A percentile compares a stretch with the other conserved stretches of the same genome.
Evolutionary conservation across 2,797 vertebrate genomes (phyloP).

Genomic region (Petrocephalus sullivani): DNA sequence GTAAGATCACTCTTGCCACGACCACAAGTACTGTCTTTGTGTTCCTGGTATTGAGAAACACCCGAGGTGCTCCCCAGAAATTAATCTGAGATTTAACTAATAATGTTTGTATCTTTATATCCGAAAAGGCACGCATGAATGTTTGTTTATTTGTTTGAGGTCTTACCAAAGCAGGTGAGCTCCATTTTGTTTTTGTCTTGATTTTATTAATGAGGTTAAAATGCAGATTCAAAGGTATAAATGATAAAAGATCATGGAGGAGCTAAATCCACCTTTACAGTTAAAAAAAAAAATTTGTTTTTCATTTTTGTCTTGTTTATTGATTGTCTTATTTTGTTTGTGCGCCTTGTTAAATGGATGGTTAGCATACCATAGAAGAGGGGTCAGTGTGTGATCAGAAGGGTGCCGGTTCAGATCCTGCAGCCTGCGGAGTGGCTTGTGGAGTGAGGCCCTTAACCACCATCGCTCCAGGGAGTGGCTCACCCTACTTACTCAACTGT

Average conservation of each 20-base stretch:
- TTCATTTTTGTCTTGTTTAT: neutral
- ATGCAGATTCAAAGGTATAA: neutral
- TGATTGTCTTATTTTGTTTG: neutral
- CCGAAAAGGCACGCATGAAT: neutral
- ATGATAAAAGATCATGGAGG: neutral
- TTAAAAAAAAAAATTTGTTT: neutral
- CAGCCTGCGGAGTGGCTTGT: neutral
- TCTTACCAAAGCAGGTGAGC: neutral
- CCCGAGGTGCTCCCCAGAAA: neutral
- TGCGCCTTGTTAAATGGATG: neutral
- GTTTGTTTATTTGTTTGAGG: neutral
- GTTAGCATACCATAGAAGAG: neutral
- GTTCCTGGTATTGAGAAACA: neutral
- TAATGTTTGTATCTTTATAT: neutral
- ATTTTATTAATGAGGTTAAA: neutral
- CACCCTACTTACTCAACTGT: neutral
- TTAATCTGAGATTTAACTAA: neutral
- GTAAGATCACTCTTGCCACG: neutral
- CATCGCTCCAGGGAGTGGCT: neutral
- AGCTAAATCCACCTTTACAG: neutral
- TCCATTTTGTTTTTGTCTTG: neutral
- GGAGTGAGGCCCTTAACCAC: neutral
- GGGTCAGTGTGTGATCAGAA: neutral
- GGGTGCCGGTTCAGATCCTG: neutral
- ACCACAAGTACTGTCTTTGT: neutral